phyloP scores from a whole-genome alignment of 1,140 invertebrate genomes.

The Halyomorpha halys region DNA sequence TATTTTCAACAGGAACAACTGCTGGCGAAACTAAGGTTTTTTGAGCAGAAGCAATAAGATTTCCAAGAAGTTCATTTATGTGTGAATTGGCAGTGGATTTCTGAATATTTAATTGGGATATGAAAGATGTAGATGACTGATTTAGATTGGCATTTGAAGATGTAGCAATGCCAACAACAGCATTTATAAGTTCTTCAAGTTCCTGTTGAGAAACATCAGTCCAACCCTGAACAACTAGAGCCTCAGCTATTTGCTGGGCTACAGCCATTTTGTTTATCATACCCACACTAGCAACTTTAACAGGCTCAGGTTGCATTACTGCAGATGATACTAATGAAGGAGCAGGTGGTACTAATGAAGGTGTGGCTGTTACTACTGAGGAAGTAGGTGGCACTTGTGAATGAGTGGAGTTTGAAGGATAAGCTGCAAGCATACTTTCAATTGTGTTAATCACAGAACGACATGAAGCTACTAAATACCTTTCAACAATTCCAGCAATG shows the following conservation, averaged over 20 bases:
- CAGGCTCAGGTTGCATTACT: conserved; percentile 37
- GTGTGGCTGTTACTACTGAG: neutral
- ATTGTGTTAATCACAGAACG: conserved; percentile 41
- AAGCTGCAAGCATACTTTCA: conserved; percentile 29
- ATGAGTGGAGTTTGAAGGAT: conserved; percentile 23
- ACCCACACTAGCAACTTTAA: conserved; percentile 54
- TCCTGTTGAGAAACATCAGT: conserved; percentile 64
- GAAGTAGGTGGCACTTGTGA: neutral
- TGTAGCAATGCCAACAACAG: conserved; percentile 55
- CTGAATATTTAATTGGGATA: conserved; percentile 26
- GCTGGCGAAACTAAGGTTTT: conserved; percentile 18
- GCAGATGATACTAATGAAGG: neutral
- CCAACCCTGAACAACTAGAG: conserved; percentile 61
- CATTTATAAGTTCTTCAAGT: conserved; percentile 61
- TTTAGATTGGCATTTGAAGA: conserved; percentile 35
- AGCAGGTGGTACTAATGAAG: no score
- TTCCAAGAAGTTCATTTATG: conserved; percentile 22
- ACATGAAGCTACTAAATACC: conserved; percentile 49
- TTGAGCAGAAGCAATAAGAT: conserved; percentile 23
- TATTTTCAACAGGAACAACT: conserved; percentile 5
- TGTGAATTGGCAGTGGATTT: conserved; percentile 24
- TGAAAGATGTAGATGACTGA: conserved; percentile 39
- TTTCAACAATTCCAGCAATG: conserved; percentile 59
- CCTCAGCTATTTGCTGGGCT: conserved; percentile 63
- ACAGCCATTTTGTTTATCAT: conserved; percentile 59